Conservation (phyloP, 2,797 vertebrate genomes). For the Epinephelus coioides region DNA sequence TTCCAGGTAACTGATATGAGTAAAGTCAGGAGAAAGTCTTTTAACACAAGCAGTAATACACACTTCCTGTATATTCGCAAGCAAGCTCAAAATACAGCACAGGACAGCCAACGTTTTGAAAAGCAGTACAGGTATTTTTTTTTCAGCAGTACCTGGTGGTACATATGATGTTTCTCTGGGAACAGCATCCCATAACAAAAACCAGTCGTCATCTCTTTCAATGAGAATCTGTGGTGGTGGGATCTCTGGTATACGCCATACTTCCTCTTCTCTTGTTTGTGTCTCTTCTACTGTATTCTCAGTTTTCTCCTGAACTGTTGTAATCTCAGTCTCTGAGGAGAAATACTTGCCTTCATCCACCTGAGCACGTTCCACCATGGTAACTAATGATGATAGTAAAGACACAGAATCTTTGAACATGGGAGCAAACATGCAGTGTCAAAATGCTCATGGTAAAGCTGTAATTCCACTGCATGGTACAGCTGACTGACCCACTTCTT, state of each 20-base stretch:
- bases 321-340: slow-evolving; percentile 14
- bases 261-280: slow-evolving; percentile 30
- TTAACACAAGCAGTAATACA: slow-evolving; percentile 1
- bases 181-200: slow-evolving; percentile 65
- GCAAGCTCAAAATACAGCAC: slow-evolving; percentile 16
- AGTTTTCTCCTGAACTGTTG: slow-evolving; percentile 33
- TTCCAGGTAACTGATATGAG: slow-evolving; percentile 51
- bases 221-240: background rate
- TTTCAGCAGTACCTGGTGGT: slow-evolving; percentile 66
- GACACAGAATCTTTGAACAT: slow-evolving; percentile 28
- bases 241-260: background rate
- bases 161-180: slow-evolving; percentile 46
- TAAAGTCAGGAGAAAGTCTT: slow-evolving; percentile 38
- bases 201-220: slow-evolving; percentile 75
- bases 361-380: slow-evolving; percentile 12
- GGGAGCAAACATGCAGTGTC: background rate
- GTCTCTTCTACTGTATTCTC: slow-evolving; percentile 37
- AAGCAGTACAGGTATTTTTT: background rate
- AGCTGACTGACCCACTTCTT: too few species aligned
- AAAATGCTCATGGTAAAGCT: background rate
- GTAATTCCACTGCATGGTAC: too few species aligned
- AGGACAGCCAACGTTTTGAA: background rate
- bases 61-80: background rate
- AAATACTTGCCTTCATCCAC: slow-evolving; percentile 44
- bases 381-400: slow-evolving; percentile 46